Conservation (phyloP, 2,888 invertebrate genomes). For the Caenorhabditis doughertyi region DNA sequence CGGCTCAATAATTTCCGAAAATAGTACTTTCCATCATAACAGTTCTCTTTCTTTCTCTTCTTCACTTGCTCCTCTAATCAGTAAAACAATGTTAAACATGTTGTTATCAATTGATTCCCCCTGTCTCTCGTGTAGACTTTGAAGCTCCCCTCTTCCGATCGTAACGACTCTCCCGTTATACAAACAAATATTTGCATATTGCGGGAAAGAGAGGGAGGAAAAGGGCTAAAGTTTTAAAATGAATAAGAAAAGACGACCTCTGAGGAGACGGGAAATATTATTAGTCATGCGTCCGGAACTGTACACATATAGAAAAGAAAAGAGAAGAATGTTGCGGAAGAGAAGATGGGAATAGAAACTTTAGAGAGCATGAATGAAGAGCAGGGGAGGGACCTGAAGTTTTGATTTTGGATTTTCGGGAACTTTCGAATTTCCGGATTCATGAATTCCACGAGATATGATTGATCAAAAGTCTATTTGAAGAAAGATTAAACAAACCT, state of each 20-base stretch:
- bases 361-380: too few relatives aligned
- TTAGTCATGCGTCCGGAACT: slow-evolving; percentile 4
- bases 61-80: slow-evolving; percentile 2
- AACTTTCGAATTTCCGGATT: too few relatives aligned
- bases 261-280: background rate
- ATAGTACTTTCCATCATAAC: slow-evolving; percentile 2
- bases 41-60: background rate
- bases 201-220: background rate
- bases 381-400: too few relatives aligned
- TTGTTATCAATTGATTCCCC: background rate
- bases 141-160: slow-evolving; percentile 15
- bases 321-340: background rate
- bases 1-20: background rate
- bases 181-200: slow-evolving; percentile 56
- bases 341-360: background rate
- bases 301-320: background rate
- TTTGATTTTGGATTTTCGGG: too few relatives aligned
- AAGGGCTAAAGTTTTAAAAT: background rate
- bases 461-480: too few relatives aligned
- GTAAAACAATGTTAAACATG: slow-evolving; percentile 40
- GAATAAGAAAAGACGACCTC: background rate
- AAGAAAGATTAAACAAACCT: too few relatives aligned
- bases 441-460: too few relatives aligned
- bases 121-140: background rate
- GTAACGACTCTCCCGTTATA: slow-evolving; percentile 5